Percentiles rank a stretch among this genome's conserved stretches.
Conservation (phyloP, 2,888 invertebrate species). For the Drosophila percnosoma region DNA sequence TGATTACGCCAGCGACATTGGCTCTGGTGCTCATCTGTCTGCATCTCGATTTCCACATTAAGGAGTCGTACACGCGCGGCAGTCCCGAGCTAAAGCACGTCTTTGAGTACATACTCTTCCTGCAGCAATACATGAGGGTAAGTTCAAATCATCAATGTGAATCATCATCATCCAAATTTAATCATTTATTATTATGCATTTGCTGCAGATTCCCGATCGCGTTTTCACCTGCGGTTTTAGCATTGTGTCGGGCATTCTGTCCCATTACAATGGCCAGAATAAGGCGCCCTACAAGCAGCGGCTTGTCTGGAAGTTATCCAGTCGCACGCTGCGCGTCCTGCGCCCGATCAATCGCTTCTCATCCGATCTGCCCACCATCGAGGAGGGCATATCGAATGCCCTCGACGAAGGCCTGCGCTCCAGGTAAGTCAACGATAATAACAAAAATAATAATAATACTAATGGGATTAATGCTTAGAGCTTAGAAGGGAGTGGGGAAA, state of each 20-base stretch:
- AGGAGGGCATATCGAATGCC: slow-evolving; percentile 87
- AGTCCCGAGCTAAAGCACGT: slow-evolving; percentile 87
- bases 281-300: slow-evolving; percentile 89
- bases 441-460: not conserved
- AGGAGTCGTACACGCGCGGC: slow-evolving; percentile 84
- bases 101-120: slow-evolving; percentile 89
- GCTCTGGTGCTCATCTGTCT: slow-evolving; percentile 91
- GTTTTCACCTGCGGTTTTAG: slow-evolving; percentile 88
- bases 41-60: slow-evolving; percentile 88
- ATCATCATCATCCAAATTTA: slow-evolving; percentile 28
- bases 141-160: slow-evolving; percentile 56
- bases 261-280: slow-evolving; percentile 90
- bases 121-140: slow-evolving; percentile 90
- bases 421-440: slow-evolving; percentile 72
- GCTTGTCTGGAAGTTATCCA: slow-evolving; percentile 91
- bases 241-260: slow-evolving; percentile 88
- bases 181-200: not conserved
- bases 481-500: not conserved
- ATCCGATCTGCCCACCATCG: slow-evolving; percentile 90
- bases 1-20: slow-evolving; percentile 90
- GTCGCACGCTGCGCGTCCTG: slow-evolving; percentile 89
- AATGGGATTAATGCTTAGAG: not conserved
- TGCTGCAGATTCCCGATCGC: slow-evolving; percentile 88
- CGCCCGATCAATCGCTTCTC: slow-evolving; percentile 91
- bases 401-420: slow-evolving; percentile 84